Evolutionary conservation across 2,797 vertebrate genomes (phyloP).

Genomic region (Epinephelus awoara): DNA sequence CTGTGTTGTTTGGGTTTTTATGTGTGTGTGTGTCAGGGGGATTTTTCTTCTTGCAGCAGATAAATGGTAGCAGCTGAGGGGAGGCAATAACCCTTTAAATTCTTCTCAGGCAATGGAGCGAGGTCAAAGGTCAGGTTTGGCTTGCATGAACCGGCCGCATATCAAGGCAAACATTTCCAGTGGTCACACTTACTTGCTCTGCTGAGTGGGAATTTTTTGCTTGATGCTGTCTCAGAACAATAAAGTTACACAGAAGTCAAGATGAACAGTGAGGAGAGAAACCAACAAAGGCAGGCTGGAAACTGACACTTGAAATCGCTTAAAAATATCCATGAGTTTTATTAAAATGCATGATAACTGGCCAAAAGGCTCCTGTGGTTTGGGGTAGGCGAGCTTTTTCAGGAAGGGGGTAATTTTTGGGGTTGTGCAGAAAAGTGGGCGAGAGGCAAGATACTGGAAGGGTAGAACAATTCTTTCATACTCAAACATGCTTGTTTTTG

Average conservation of each 20-base stretch:
- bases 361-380: slow-evolving; percentile 44
- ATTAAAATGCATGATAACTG: slow-evolving; percentile 39
- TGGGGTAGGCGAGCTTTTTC: slow-evolving; percentile 31
- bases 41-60: slow-evolving; percentile 51
- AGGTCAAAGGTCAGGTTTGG: slow-evolving; percentile 86
- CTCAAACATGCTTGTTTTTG: slow-evolving; percentile 68
- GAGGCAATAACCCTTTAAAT: slow-evolving; percentile 82
- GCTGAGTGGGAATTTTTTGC: slow-evolving; percentile 96
- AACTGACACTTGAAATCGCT: slow-evolving; percentile 39
- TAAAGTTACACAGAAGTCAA: slow-evolving; percentile 82
- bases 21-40: background rate
- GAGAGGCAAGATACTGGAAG: slow-evolving; percentile 37
- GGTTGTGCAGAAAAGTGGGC: slow-evolving; percentile 50
- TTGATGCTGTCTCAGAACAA: slow-evolving; percentile 96
- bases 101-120: slow-evolving; percentile 87
- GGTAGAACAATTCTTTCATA: slow-evolving; percentile 38
- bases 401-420: slow-evolving; percentile 47
- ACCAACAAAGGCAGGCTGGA: slow-evolving; percentile 44
- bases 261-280: slow-evolving; percentile 87
- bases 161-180: slow-evolving; percentile 89
- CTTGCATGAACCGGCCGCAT: slow-evolving; percentile 91
- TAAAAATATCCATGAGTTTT: slow-evolving; percentile 11
- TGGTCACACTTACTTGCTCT: slow-evolving; percentile 96
- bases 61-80: slow-evolving; percentile 50
- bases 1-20: background rate